Base-by-base conservation (phyloP, 2,797 vertebrate species). In the Esox lucius region DNA sequence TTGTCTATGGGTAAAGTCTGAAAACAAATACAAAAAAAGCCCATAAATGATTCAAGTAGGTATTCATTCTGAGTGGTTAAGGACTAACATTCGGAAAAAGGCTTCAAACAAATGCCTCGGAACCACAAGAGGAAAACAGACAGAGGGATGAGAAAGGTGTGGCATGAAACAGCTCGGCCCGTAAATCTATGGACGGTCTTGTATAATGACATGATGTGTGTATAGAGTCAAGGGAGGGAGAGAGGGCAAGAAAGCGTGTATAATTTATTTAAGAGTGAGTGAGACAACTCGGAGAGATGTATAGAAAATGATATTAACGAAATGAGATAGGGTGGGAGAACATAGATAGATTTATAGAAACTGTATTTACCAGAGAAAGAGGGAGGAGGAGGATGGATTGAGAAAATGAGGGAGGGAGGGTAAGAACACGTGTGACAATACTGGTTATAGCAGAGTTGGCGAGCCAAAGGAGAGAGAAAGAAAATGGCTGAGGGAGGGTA, bases 51-150 rank as follows among this genome's bases (percentile, higher is more conserved):
- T 8, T 39, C 2, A 39, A 1, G 5, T 39, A 39, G 35, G 4
- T 39, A 39, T 39, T 39, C 35, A 39, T 46, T 46, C 42, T 2
- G 12, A 46, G 12, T 46, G 12, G 12, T 12, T 46, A 46, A 46
- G 42, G 42, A 11, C 42, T 12, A 46, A 46, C 42, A 3, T 13
- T 13, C 13, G 42, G 42, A 2, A 46, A 39, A 46, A 46, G 42
- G 8, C 12, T 46, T 46, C 6, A 46, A 46, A 46, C 35, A 39
- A 39, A 3, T 39, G 35, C 2, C 35, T 39, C 35, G 7, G 35
- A 33, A 33, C n/a, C n/a, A n/a, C n/a, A 73, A 78, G 61, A 19
- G 74, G 73, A 51, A 83, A 53, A 12, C 2, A 22, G 66, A 12
- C 62, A 33, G 56, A 61, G 56, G n/a, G 56, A 16, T 49, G 46